phyloP scores from a whole-genome alignment of 2,797 vertebrate species.

The Urosaurus nigricauda region DNA sequence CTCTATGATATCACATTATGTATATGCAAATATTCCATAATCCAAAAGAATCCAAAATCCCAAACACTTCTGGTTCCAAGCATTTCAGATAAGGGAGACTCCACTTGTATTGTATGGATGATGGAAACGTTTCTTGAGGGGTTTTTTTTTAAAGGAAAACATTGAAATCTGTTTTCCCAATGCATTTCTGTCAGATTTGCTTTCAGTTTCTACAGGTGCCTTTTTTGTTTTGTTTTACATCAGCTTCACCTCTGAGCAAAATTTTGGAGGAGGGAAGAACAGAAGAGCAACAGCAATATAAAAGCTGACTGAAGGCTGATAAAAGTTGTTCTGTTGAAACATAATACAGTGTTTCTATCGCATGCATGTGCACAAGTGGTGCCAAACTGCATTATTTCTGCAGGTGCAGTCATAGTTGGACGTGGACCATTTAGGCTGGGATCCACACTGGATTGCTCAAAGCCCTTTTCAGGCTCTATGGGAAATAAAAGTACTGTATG shows the following conservation, averaged over 20 bases:
- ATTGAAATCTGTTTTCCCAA: neutral
- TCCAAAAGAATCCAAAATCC: no score
- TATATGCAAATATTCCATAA: no score
- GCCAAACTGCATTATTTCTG: no score
- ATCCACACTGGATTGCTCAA: no score
- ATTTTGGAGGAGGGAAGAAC: neutral
- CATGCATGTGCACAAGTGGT: no score
- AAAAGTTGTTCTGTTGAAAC: neutral
- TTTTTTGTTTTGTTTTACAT: neutral
- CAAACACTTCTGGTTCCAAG: no score
- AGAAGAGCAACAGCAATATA: neutral
- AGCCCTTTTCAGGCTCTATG: no score
- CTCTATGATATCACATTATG: no score
- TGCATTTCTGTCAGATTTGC: neutral
- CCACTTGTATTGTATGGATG: neutral
- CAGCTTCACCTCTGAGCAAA: neutral
- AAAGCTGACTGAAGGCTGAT: neutral
- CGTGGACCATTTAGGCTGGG: no score
- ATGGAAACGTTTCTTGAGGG: neutral
- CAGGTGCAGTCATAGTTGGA: no score
- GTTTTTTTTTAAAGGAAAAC: neutral
- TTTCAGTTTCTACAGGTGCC: neutral
- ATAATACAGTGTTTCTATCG: neutral
- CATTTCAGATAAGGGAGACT: no score
- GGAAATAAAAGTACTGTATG: no score